Percentiles rank a stretch among this genome's conserved stretches.
phyloP scores from a whole-genome alignment of 1,140 invertebrate genomes.

The Lycorma delicatula region DNA sequence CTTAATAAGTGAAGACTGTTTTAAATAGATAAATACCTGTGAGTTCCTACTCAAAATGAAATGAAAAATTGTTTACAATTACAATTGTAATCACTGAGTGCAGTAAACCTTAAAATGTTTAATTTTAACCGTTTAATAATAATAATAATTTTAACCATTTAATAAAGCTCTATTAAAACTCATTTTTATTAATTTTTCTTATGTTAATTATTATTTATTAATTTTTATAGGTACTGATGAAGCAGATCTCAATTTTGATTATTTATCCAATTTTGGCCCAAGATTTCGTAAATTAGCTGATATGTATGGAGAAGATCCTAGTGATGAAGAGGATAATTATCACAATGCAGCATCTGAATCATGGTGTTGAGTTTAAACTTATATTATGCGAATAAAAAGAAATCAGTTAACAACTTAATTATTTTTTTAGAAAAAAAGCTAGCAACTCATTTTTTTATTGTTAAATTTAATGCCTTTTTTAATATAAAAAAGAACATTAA shows the following conservation, averaged over 20 bases:
- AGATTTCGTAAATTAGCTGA: conserved; percentile 93
- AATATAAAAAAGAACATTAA: not conserved
- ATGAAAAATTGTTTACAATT: too few relatives aligned
- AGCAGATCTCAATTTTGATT: conserved; percentile 93
- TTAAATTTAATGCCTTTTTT: not conserved
- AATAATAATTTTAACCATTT: too few relatives aligned
- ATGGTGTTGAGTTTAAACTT: conserved; percentile 49
- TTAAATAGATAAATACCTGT: too few relatives aligned
- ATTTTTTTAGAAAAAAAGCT: not conserved
- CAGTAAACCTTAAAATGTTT: too few relatives aligned
- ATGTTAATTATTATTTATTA: too few relatives aligned
- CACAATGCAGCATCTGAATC: conserved; percentile 56
- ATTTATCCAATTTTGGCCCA: conserved; percentile 92
- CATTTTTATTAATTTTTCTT: too few relatives aligned
- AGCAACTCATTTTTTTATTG: not conserved
- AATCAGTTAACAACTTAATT: not conserved
- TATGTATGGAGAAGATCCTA: conserved; percentile 91
- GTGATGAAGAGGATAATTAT: conserved; percentile 63
- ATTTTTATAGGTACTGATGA: conserved; percentile 90
- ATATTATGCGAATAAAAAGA: not conserved
- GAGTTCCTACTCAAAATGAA: too few relatives aligned
- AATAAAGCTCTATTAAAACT: too few relatives aligned
- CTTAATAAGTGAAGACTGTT: too few relatives aligned
- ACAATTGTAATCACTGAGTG: too few relatives aligned
- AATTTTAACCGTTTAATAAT: too few relatives aligned